Evolutionary conservation across 2,113 vertebrate species (phyloP), one percentile per base, ranked within the genome.

Genomic region (Etheostoma spectabile): DNA sequence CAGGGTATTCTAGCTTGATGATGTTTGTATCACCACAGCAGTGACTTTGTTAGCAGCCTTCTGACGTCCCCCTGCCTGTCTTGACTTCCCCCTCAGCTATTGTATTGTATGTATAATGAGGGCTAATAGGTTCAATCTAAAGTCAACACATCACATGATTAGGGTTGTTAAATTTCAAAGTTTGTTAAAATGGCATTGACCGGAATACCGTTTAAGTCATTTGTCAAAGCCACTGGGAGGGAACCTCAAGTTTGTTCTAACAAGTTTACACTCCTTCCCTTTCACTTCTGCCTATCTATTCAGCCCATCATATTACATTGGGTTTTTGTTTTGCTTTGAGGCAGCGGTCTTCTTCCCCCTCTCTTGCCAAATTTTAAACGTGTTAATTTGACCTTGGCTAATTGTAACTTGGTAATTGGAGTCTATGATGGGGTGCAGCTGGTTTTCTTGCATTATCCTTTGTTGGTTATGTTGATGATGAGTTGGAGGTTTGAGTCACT

Each of bases 111-210:
- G 75, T 83, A 70, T 66, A 63, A 80, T 57, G 14, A 74, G 73
- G 51, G 81, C 69, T 87, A 91, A 91, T 89, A 76, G 73, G 69
- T 90, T 84, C 91, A 80, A 90, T 90, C 80, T 90, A 52, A 84
- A 88, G 70, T 89, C 89, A 86, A 68, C 70, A 79, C 75, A 65
- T 59, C 63, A 80, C 67, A 86, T 88, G 70, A 91, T 90, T 79
- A 82, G 65, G 59, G 74, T 83, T 85, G 82, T 88, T 74, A 82
- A 67, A 83, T 85, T 85, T 55, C 46, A 82, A 83, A 63, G 71
- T 82, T 78, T 87, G 53, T 79, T 78, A 68, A 85, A 79, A 79
- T 84, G 24, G 48, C 64, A 72, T 79, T 79, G 79, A 83, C 65
- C 57, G 2, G 45, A 65, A 71, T 59, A 6, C 24, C 3, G 55